Conservation (phyloP, 2,888 invertebrate genomes). For the Mythimna lalbum region DNA sequence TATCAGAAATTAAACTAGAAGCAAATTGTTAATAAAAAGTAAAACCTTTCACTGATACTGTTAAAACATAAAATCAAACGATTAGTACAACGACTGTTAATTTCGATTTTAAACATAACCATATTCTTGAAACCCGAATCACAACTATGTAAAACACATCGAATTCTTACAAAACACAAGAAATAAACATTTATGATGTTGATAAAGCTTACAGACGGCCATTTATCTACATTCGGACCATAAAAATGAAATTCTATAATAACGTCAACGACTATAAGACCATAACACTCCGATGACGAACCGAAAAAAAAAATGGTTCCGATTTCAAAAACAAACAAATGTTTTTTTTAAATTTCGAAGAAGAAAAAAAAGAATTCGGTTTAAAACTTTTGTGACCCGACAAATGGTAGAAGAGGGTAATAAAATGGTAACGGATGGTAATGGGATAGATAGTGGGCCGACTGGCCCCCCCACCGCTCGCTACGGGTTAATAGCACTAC, state of each 20-base stretch:
- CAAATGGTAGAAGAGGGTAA: conserved; percentile 72
- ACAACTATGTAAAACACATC: conserved; percentile 45
- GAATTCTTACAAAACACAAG: conserved; percentile 42
- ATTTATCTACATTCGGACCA: conserved; percentile 37
- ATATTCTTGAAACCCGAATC: conserved; percentile 36
- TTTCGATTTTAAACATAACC: conserved; percentile 30
- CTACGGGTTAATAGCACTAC: conserved; percentile 60
- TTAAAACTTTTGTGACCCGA: conserved; percentile 67
- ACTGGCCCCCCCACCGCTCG: conserved; percentile 62
- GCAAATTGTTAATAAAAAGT: conserved; percentile 39
- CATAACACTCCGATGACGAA: conserved; percentile 43
- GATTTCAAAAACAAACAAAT: conserved; percentile 64
- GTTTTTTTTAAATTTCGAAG: conserved; percentile 42
- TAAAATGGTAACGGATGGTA: conserved; percentile 78
- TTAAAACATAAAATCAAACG: conserved; percentile 36
- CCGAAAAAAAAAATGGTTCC: conserved; percentile 39
- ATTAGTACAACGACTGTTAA: conserved; percentile 37
- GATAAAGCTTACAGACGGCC: conserved; percentile 37
- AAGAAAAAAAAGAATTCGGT: conserved; percentile 33
- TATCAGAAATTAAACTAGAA: conserved; percentile 48
- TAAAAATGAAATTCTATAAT: conserved; percentile 59
- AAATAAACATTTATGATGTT: conserved; percentile 59
- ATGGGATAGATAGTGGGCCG: conserved; percentile 68
- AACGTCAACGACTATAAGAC: conserved; percentile 51
- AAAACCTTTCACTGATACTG: conserved; percentile 27